phyloP scores from a whole-genome alignment of 2,888 invertebrate species.

The Eustalomyia histrio region DNA sequence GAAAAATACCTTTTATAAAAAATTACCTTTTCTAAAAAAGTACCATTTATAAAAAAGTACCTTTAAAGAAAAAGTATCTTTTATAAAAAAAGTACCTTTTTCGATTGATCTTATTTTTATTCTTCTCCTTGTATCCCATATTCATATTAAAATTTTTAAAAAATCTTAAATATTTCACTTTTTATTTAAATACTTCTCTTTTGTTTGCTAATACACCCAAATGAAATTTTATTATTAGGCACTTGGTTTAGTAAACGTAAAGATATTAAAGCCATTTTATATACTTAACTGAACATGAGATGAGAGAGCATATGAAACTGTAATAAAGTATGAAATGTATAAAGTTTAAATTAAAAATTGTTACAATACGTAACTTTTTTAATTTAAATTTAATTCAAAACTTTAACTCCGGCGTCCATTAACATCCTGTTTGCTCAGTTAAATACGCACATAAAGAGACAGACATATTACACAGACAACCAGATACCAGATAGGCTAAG shows the following conservation, averaged over 20 bases:
- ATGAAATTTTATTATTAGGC: slow-evolving; percentile 1
- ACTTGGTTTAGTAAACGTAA: slow-evolving; percentile 1
- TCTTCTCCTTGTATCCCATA: too few species aligned
- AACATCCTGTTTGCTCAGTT: slow-evolving; percentile 33
- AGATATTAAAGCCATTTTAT: slow-evolving; percentile 7
- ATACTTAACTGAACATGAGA: not conserved
- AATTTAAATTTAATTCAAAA: slow-evolving; percentile 63
- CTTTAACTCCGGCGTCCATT: slow-evolving; percentile 57
- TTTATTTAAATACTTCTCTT: too few species aligned
- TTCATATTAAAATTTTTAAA: too few species aligned
- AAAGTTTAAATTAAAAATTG: slow-evolving; percentile 63
- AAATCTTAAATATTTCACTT: too few species aligned
- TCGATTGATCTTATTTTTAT: too few species aligned
- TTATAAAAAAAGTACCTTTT: too few species aligned
- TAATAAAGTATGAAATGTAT: slow-evolving; percentile 53
- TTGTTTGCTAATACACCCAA: not conserved
- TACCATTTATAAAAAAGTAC: too few species aligned
- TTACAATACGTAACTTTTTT: slow-evolving; percentile 60
- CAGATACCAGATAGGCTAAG: not conserved
- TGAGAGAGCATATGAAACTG: slow-evolving; percentile 39
- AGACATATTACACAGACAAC: not conserved
- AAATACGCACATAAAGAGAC: not conserved
- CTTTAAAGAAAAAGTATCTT: too few species aligned
- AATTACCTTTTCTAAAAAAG: too few species aligned
- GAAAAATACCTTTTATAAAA: too few species aligned